Conservation (phyloP, 1,140 invertebrate genomes). For the Pogonus chalceus region DNA sequence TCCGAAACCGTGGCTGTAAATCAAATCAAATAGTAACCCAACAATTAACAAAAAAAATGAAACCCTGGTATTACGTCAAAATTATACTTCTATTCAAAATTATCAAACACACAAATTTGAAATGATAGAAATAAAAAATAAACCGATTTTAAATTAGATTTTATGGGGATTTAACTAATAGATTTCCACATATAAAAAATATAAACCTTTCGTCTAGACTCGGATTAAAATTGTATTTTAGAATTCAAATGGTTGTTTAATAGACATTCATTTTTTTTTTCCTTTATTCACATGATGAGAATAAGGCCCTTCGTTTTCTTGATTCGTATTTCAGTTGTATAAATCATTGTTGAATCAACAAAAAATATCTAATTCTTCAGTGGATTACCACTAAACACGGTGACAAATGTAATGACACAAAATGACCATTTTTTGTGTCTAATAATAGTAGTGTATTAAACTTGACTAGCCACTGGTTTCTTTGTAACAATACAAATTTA, state of each 20-base stretch:
- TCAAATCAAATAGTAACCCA: no score
- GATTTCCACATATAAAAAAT: not conserved
- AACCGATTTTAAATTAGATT: constrained; percentile 1
- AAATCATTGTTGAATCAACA: not conserved
- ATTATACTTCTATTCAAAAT: no score
- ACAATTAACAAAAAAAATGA: no score
- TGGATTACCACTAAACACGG: not conserved
- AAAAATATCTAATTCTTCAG: not conserved
- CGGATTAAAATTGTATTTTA: not conserved
- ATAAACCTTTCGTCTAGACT: not conserved
- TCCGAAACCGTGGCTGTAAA: no score
- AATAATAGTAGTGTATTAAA: not conserved
- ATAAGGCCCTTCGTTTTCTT: not conserved
- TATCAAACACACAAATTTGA: no score
- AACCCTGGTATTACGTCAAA: no score
- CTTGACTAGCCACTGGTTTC: not conserved
- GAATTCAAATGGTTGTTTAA: constrained; percentile 1
- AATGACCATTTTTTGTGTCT: constrained; percentile 2
- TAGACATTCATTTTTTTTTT: not conserved
- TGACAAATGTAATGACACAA: constrained; percentile 3
- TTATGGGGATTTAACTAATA: not conserved
- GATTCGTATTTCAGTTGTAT: not conserved
- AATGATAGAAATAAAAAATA: no score
- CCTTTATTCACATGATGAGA: not conserved
- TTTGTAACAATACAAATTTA: no score